A percentile compares a stretch with the other conserved stretches of the same genome.
These are phyloP conservation scores for Serrognathus titanus DNA, from an alignment of 2,888 invertebrate species.

Conservation along the genomic window DNA sequence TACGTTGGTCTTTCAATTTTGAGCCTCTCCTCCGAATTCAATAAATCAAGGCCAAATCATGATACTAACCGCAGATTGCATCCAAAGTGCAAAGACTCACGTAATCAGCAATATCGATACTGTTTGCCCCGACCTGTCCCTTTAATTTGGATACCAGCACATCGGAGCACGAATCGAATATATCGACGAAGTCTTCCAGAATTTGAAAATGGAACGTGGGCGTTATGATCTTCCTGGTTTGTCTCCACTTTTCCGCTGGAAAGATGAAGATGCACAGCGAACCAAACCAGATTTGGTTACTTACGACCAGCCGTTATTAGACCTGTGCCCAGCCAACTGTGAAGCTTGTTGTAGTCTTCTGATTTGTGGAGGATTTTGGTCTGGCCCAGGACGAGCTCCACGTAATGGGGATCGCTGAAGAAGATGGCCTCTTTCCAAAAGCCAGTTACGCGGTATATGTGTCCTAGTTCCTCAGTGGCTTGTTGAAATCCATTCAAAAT, in stretches of 20 bases:
- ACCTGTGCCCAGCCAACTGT: conserved; percentile 34
- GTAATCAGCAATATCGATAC: conserved; percentile 22
- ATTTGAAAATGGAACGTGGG: conserved; percentile 48
- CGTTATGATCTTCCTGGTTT: conserved; percentile 46
- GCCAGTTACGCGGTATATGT: conserved; percentile 11
- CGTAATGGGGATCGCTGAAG: conserved; percentile 20
- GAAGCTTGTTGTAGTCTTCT: conserved; percentile 28
- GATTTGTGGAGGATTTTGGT: conserved; percentile 32
- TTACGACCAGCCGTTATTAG: conserved; percentile 33
- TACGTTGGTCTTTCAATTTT: no score
- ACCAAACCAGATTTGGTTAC: conserved; percentile 26
- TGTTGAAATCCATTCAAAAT: conserved; percentile 13
- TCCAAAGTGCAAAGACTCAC: conserved; percentile 18
- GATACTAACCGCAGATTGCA: conserved; percentile 17
- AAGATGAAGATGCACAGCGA: background rate
- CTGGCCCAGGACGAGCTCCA: conserved; percentile 28
- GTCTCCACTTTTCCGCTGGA: conserved; percentile 35
- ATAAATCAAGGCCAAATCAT: no score
- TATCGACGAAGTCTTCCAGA: conserved; percentile 41
- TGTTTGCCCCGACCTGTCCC: conserved; percentile 28
- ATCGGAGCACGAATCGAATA: conserved; percentile 32
- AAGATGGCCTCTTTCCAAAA: conserved; percentile 14
- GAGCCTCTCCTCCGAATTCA: no score
- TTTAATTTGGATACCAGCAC: conserved; percentile 3
- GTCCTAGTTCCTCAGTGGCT: conserved; percentile 17